Conservation (phyloP, 2,797 vertebrate genomes). For the Tokudaia muenninki region DNA sequence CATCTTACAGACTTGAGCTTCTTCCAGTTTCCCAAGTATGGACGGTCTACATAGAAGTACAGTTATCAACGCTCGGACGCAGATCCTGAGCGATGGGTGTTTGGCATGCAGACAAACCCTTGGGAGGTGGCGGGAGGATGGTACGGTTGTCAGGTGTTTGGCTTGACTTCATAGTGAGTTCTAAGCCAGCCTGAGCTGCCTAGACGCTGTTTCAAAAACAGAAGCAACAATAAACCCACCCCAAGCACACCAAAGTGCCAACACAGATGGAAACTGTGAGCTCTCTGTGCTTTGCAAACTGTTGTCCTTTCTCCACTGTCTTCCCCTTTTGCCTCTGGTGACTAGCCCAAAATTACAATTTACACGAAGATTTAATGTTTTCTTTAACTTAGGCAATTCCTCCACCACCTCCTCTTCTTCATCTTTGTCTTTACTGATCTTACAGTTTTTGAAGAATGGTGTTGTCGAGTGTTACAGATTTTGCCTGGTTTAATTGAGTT, state of each 20-base stretch:
- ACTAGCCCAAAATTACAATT: slow-evolving; percentile 30
- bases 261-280: not conserved
- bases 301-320: not conserved
- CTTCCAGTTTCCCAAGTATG: not conserved
- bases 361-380: not conserved
- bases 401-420: too few relatives aligned
- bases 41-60: not conserved
- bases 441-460: slow-evolving; percentile 18
- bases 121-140: not conserved
- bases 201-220: not conserved
- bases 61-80: slow-evolving; percentile 20
- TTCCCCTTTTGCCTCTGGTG: not conserved
- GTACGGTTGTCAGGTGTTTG: not conserved
- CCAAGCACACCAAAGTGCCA: not conserved
- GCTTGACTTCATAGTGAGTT: not conserved
- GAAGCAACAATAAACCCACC: not conserved
- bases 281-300: not conserved
- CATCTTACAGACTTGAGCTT: not conserved
- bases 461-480: slow-evolving; percentile 10
- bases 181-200: not conserved
- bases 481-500: slow-evolving; percentile 36
- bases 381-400: not conserved
- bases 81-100: not conserved
- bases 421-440: not conserved
- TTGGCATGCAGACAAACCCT: not conserved